Percentiles rank a stretch among this genome's conserved stretches.
Conservation (phyloP, 2,888 invertebrate genomes). For the Anarsia innoxiella region DNA sequence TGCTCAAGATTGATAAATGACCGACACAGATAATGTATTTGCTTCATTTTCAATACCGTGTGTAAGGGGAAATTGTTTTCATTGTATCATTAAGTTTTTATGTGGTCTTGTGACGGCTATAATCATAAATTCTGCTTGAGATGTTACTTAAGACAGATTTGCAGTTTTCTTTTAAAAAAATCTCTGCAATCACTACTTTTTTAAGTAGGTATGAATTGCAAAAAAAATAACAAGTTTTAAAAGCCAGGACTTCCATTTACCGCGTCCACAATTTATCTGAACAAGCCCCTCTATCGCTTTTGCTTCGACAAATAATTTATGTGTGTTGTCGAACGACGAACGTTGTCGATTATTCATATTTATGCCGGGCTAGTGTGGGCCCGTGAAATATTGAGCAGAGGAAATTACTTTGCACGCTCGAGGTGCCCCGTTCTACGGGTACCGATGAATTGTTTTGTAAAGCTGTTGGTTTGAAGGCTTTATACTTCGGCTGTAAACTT, state of each 20-base stretch:
- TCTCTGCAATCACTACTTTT: no score
- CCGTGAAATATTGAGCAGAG: slow-evolving; percentile 26
- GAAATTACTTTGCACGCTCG: slow-evolving; percentile 33
- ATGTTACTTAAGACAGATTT: no score
- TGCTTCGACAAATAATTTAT: slow-evolving; percentile 39
- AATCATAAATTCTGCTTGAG: no score
- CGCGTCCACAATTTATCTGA: slow-evolving; percentile 19
- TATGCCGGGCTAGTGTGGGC: slow-evolving; percentile 18
- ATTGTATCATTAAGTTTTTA: no score
- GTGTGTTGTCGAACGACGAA: slow-evolving; percentile 41
- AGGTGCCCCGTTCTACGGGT: slow-evolving; percentile 20
- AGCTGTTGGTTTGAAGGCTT: slow-evolving; percentile 1
- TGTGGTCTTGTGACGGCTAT: no score
- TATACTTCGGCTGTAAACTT: slow-evolving; percentile 7
- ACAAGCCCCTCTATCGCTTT: slow-evolving; percentile 32
- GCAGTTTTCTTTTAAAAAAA: no score
- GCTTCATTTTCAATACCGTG: slow-evolving; percentile 9
- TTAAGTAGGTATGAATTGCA: no score
- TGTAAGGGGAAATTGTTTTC: no score
- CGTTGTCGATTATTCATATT: slow-evolving; percentile 55
- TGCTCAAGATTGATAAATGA: slow-evolving; percentile 19
- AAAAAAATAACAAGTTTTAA: slow-evolving; percentile 2
- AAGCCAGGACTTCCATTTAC: slow-evolving; percentile 19
- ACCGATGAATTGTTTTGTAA: slow-evolving; percentile 22
- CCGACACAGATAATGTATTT: slow-evolving; percentile 17